Evolutionary conservation across 1,140 invertebrate genomes (phyloP).

Genomic region (Agrypnia vestita): DNA sequence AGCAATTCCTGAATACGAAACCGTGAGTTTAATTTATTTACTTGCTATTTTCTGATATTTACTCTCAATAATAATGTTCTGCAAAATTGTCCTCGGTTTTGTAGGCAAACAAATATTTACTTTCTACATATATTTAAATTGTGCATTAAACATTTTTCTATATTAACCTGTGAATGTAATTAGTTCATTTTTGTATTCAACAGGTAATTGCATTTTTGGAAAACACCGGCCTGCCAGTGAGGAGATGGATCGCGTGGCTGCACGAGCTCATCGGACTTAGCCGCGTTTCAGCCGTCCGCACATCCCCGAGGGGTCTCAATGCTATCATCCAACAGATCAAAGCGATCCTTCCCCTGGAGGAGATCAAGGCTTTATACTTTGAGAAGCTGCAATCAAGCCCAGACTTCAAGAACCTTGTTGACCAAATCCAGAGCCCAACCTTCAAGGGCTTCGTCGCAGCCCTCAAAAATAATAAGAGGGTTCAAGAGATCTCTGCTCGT

Average conservation of each 20-base stretch:
- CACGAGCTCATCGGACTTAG: constrained; percentile 10
- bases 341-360: not conserved
- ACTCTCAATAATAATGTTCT: not conserved
- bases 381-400: constrained; percentile 7
- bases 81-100: not conserved
- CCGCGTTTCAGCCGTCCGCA: not conserved
- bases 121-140: not conserved
- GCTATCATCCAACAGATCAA: constrained; percentile 18
- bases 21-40: not conserved
- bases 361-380: constrained; percentile 3
- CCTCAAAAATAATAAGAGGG: not conserved
- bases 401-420: constrained; percentile 21
- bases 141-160: too few species aligned
- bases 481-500: constrained; percentile 6
- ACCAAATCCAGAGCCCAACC: not conserved
- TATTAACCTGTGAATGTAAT: too few species aligned
- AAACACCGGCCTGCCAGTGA: not conserved
- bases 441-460: constrained; percentile 8
- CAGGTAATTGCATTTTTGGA: constrained; percentile 21
- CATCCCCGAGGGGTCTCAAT: constrained; percentile 3
- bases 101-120: not conserved
- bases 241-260: not conserved
- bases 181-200: too few species aligned
- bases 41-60: too few species aligned
- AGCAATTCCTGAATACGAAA: constrained; percentile 28